Base-by-base conservation (phyloP, 2,797 vertebrate species). In the Poecilia velifera region DNA sequence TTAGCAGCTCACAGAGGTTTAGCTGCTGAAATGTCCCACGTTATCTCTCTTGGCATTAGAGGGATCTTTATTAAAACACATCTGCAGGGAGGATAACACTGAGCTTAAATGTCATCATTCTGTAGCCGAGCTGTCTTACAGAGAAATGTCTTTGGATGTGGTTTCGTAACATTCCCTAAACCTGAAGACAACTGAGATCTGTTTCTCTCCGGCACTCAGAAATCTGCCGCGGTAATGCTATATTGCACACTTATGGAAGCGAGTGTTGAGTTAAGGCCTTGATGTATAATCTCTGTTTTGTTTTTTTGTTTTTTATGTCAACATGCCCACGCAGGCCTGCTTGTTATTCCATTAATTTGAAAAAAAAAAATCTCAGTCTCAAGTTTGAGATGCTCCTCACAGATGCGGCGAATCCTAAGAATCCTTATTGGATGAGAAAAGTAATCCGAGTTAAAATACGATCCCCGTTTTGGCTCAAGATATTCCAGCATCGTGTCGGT, bases 101-200 rank as follows among this genome's bases (percentile, higher is more conserved):
- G 57, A n/a, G 74, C 57, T 76, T 36, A 76, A 76, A 76, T 64
- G 74, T 76, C 74, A 76, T 16, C 57, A 12, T 64, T 77, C 20
- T 41, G 10, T 55, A 31, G 36, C 51, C 66, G 12, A 34, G 6
- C 16, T 18, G 64, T 55, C 64, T 71, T 18, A 31, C 16, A 39
- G 16, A 43, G 14, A 14, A 51, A 77, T 53, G 34, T 43, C 47
- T 28, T 55, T 70, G 9, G 2, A 10, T 47, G 18, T 18, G 7
- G 22, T 51, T 62, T 34, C 18, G 31, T 62, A 59, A 31, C 74
- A 62, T 62, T 75, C 53, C n/a, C 49, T 51, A 14, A 51, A 31
- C 10, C 22, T 41, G 6, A 75, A 59, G 25, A 55, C 25, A 10
- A 31, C 28, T 4, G 47, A 76, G 16, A 47, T 13, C 64, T 53